A percentile compares a stretch with the other conserved stretches of the same genome.
These are phyloP conservation scores for Drosophila testacea DNA, from an alignment of 2,888 invertebrate genomes.

Conservation along the genomic window DNA sequence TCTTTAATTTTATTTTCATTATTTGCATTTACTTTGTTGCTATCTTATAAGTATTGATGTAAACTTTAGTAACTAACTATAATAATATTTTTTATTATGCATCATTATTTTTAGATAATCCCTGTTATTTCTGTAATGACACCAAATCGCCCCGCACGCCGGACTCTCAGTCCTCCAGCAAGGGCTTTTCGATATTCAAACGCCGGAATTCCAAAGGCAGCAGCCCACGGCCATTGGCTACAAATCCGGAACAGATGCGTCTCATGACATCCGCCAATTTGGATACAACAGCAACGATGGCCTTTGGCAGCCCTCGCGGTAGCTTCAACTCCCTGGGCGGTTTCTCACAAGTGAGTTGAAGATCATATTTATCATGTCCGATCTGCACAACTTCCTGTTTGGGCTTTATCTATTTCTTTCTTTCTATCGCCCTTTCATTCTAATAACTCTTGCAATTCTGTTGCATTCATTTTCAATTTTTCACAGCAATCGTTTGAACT, in stretches of 20 bases:
- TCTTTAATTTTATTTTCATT: too few relatives aligned
- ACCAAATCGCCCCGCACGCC: slow-evolving; percentile 84
- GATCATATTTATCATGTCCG: slow-evolving; percentile 67
- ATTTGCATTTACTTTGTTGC: too few relatives aligned
- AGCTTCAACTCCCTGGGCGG: slow-evolving; percentile 84
- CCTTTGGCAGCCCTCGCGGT: slow-evolving; percentile 84
- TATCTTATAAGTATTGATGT: too few relatives aligned
- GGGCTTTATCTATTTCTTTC: slow-evolving; percentile 13
- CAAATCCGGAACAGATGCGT: slow-evolving; percentile 81
- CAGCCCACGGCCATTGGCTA: slow-evolving; percentile 76
- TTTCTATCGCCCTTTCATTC: slow-evolving; percentile 4
- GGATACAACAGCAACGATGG: slow-evolving; percentile 82
- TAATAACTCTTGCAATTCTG: slow-evolving; percentile 20
- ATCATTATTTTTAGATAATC: slow-evolving; percentile 82
- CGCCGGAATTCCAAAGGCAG: slow-evolving; percentile 84
- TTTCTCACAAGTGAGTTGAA: slow-evolving; percentile 81
- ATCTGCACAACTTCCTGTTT: slow-evolving; percentile 74
- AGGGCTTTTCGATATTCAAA: slow-evolving; percentile 84
- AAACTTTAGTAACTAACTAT: neutral
- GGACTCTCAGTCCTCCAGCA: slow-evolving; percentile 82
- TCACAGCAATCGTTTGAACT: slow-evolving; percentile 79
- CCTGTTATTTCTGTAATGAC: slow-evolving; percentile 85
- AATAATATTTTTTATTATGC: neutral
- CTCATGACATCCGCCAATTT: slow-evolving; percentile 84
- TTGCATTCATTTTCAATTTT: slow-evolving; percentile 29